Evolutionary conservation across 2,113 vertebrate genomes (phyloP), one percentile per base, ranked within the genome.

Genomic region (Pampusana beccarii): DNA sequence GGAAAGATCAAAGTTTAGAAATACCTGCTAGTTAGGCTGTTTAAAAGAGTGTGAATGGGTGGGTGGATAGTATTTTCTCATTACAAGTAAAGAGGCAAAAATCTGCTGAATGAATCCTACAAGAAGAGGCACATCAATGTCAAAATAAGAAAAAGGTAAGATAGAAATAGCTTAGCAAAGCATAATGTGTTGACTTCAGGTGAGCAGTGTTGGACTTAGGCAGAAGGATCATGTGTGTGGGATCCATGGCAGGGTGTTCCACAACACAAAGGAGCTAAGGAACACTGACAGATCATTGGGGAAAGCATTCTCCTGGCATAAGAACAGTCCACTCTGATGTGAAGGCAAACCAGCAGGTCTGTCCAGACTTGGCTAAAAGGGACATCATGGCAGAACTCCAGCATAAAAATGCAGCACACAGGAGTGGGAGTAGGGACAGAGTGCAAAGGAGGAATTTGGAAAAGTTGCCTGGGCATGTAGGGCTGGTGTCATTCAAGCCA

Each of bases 41-140:
- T 74, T 44, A 66, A 53, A 46, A 58, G 10, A 70, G 4, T 21
- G 9, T 42, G 62, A 83, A 62, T 54, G 33, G 3, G 13, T 20
- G 13, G 8, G 11, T 44, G 38, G 8, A 54, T 6, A 80, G 29
- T 18, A 40, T 70, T 70, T 62, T 42, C 40, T 34, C 14, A 48
- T 44, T 26, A 34, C 29, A 26, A 71, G 8, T n/a, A 42, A 48
- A 48, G 20, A 77, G 13, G 13, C 13, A 80, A 80, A 53, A 62
- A 48, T 17, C 4, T 57, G 33, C 26, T 25, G 17, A 50, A 40
- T 54, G 18, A 58, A 15, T 90, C 23, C 5, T 72, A 60, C 3
- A 58, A 13, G 7, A 38, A 50, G 9, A 8, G 3, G 6, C 8
- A 64, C 15, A 34, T 60, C 5, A 16, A 54, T 48, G 15, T 0